Conservation (phyloP, 2,113 vertebrate genomes). For the Microcebus tavaratra region DNA sequence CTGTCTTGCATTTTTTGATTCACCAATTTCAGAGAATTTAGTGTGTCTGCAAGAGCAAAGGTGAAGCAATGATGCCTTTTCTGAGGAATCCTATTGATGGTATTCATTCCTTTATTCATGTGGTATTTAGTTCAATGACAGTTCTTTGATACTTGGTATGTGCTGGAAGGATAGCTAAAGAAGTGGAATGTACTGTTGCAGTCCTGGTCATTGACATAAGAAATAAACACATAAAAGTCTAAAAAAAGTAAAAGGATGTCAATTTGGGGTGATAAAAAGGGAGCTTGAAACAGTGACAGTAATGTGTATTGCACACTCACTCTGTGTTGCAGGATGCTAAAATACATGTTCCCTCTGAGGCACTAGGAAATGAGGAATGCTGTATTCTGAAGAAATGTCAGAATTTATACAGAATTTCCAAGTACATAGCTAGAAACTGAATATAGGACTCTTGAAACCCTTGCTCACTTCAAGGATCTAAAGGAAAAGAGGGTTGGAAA, state of each 20-base stretch:
- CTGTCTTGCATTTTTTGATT: slow-evolving; percentile 25
- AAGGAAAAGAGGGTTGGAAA: neutral
- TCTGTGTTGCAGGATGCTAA: neutral
- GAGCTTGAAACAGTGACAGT: neutral
- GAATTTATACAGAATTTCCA: neutral
- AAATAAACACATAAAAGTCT: neutral
- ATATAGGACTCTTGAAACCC: neutral
- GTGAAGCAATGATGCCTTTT: neutral
- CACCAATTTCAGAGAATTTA: slow-evolving; percentile 16
- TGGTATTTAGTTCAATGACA: neutral
- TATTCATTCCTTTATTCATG: neutral
- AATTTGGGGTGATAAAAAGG: neutral
- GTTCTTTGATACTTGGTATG: neutral
- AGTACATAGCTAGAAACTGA: neutral
- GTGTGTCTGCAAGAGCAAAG: slow-evolving; percentile 7
- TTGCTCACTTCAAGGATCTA: neutral
- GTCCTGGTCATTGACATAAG: neutral
- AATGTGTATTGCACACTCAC: neutral
- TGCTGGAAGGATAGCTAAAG: neutral
- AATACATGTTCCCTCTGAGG: neutral
- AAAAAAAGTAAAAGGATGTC: neutral
- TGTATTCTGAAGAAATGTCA: neutral
- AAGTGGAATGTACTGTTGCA: neutral
- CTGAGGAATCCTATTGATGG: neutral
- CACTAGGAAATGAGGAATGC: neutral